A percentile compares a stretch with the other conserved stretches of the same genome.
phyloP scores from a whole-genome alignment of 2,113 vertebrate genomes.

The Progne subis region DNA sequence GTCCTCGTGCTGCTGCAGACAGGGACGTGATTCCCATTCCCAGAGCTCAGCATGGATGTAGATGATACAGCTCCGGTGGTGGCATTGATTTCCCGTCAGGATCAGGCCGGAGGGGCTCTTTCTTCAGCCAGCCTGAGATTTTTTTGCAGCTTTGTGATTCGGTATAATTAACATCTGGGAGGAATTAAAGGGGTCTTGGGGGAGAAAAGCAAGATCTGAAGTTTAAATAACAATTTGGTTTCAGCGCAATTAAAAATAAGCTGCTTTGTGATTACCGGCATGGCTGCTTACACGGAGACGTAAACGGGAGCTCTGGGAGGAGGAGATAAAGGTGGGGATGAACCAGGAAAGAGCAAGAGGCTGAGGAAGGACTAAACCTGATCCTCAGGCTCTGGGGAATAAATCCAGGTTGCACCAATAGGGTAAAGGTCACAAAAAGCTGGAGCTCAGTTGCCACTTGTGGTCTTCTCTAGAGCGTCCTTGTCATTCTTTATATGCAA shows the following conservation, averaged over 20 bases:
- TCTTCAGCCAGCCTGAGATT: not conserved
- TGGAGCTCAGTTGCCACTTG: not conserved
- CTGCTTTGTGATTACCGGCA: not conserved
- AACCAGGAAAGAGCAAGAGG: not conserved
- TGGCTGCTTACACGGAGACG: not conserved
- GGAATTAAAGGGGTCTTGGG: constrained; percentile 56
- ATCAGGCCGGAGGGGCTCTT: not conserved
- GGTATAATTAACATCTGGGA: constrained; percentile 41
- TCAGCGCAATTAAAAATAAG: constrained; percentile 46
- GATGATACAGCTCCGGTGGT: rapidly evolving
- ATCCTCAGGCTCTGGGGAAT: not conserved
- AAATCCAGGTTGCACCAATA: not conserved
- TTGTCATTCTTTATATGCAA: not conserved
- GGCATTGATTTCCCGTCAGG: not conserved
- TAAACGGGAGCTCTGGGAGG: not conserved
- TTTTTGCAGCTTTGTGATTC: not conserved
- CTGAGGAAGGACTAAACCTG: not conserved
- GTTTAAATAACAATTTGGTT: constrained; percentile 56
- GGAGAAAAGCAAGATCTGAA: constrained; percentile 28
- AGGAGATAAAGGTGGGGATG: not conserved
- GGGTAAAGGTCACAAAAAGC: not conserved
- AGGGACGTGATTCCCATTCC: not conserved
- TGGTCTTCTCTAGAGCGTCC: not conserved
- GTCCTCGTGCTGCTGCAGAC: not conserved
- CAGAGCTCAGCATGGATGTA: not conserved